Evolutionary conservation across 2,888 invertebrate genomes (phyloP), one percentile per base, ranked within the genome.

Genomic region (Acleris sparsana): DNA sequence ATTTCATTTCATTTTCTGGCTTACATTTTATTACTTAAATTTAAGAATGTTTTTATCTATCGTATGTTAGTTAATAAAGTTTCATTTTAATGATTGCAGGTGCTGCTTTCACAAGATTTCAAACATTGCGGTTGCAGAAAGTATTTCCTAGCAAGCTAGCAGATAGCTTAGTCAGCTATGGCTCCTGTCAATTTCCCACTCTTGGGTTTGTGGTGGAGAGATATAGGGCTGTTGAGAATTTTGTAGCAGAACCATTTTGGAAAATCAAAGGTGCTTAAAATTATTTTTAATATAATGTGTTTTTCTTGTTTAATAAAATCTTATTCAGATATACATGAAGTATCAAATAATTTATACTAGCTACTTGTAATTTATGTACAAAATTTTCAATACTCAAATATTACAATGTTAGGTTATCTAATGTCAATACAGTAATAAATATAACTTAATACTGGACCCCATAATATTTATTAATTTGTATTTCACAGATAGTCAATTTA

Each of bases 171-270:
- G 96, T 99, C 55, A 99, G 99, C 86, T 99, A 99, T 85, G 99
- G 99, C 2, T 98, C 98, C 67, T 99, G 99, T 82, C 99, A 99
- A 88, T 99, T 99, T 86, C 99, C 99, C 5, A 99, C 99, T 0
- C 92, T 99, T n/a, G 99, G 99, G 1, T 99, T 99, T 94, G 99
- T 99, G n/a, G 99, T 99, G 0, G 99, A 99, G 85, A 94, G 99
- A 60, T 99, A 97, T 83, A 95, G 98, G 80, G 97, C 98, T 25
- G 96, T 98, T 55, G 96, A 98, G 83, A 95, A 95, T 70, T 99
- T 99, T 88, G 94, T 98, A 9, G 93, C 97, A 0, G 99, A 99
- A 88, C 94, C 95, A 5, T 99, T 99, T 91, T 99, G 99, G 99
- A 99, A 97, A 87, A 94, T 99, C 55, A 96, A 95, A 94, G 96